Conservation (phyloP, 1,140 invertebrate genomes). For the Archivesica marissinica region DNA sequence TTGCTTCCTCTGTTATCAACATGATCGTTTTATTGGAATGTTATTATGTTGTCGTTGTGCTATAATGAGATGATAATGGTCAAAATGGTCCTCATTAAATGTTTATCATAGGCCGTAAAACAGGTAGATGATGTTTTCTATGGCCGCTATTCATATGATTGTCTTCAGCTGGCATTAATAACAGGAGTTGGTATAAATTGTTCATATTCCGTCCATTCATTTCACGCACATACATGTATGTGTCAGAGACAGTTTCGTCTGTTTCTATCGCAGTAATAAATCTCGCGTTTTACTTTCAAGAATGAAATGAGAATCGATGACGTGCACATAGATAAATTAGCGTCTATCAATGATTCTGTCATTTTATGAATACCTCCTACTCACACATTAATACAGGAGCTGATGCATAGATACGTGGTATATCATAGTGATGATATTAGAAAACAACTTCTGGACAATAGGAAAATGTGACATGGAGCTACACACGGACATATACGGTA, state of each 20-base stretch:
- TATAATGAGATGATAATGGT: slow-evolving; percentile 18
- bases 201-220: not conserved
- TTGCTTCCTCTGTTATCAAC: not conserved
- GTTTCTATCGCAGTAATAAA: not conserved
- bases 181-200: slow-evolving; percentile 6
- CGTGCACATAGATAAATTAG: too few relatives aligned
- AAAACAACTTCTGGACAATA: too few relatives aligned
- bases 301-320: too few relatives aligned
- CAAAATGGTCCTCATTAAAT: slow-evolving; percentile 27
- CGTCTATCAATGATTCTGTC: too few relatives aligned
- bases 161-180: not conserved
- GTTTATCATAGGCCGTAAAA: slow-evolving; percentile 4
- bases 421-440: too few relatives aligned
- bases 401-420: too few relatives aligned
- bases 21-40: not conserved
- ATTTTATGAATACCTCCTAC: too few relatives aligned
- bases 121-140: slow-evolving; percentile 8
- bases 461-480: too few relatives aligned
- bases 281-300: not conserved
- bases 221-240: not conserved
- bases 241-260: not conserved
- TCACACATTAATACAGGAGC: too few relatives aligned
- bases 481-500: too few relatives aligned
- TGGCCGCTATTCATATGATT: not conserved
- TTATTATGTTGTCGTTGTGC: slow-evolving; percentile 31